These are phyloP conservation scores for Calameuta pallipes DNA, from an alignment of 2,888 invertebrate species.

Conservation along the genomic window DNA sequence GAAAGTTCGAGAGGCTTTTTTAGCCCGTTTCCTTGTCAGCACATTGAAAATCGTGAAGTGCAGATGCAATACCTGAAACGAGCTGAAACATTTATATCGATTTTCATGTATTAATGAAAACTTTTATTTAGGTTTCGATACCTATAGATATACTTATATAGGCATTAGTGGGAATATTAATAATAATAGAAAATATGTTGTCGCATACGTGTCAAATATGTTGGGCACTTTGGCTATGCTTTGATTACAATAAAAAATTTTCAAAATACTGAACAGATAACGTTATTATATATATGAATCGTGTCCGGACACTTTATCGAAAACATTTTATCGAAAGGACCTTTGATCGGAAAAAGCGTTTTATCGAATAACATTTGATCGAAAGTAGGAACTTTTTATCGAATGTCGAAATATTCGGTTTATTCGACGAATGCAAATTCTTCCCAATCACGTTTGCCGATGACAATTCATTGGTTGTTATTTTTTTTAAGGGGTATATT, in stretches of 20 bases:
- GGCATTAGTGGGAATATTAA: background rate
- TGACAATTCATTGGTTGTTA: no score
- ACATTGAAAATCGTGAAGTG: background rate
- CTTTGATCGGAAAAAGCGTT: no score
- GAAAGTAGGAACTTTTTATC: no score
- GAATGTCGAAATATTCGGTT: no score
- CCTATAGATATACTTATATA: background rate
- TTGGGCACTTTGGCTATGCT: background rate
- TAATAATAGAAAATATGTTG: background rate
- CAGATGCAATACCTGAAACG: background rate
- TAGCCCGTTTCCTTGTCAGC: background rate
- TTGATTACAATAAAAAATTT: background rate
- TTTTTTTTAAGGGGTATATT: no score
- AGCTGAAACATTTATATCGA: background rate
- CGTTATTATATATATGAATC: no score
- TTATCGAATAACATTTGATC: no score
- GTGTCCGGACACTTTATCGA: no score
- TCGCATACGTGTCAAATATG: background rate
- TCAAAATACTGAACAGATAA: no score
- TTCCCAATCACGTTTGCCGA: no score
- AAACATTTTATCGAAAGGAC: no score
- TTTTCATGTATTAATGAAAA: background rate
- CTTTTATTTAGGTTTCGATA: background rate
- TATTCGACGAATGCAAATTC: no score
- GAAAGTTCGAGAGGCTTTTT: background rate